Conservation (phyloP, 2,113 vertebrate species). For the Hyperopisus bebe region DNA sequence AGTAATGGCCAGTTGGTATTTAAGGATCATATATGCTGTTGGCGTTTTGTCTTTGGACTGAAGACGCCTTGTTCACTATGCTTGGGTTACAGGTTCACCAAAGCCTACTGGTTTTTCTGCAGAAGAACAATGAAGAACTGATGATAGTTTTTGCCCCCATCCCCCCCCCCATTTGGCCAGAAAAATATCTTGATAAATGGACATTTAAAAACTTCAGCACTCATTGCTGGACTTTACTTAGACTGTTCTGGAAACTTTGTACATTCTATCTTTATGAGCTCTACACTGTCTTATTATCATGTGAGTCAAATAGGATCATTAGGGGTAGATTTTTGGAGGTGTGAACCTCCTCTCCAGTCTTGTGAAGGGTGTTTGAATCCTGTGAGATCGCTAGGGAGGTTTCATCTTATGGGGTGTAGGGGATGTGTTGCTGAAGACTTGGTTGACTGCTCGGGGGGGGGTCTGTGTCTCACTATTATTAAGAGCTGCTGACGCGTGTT, state of each 20-base stretch:
- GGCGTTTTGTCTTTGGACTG: not conserved
- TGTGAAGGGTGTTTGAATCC: not conserved
- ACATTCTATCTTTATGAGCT: not conserved
- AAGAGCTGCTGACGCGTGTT: constrained; percentile 36
- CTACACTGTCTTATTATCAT: not conserved
- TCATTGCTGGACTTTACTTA: not conserved
- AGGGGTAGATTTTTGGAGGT: not conserved
- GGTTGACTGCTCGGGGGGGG: constrained; percentile 22
- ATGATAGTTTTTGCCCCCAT: not conserved
- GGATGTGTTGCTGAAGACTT: constrained; percentile 25
- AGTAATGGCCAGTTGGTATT: not conserved
- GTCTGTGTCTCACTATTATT: constrained; percentile 6
- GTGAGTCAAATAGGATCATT: not conserved
- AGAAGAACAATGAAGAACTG: not conserved
- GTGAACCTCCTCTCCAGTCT: not conserved
- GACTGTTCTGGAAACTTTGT: not conserved
- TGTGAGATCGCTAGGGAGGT: not conserved
- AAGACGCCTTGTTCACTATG: not conserved
- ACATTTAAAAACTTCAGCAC: not conserved
- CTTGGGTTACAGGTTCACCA: not conserved
- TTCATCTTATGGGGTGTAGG: constrained; percentile 21
- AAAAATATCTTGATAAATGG: not conserved
- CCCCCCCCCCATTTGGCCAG: not conserved
- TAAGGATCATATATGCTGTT: not conserved
- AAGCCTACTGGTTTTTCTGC: not conserved